These are phyloP conservation scores for Ochotona princeps DNA, from an alignment of 2,113 vertebrate species.

Conservation along the genomic window DNA sequence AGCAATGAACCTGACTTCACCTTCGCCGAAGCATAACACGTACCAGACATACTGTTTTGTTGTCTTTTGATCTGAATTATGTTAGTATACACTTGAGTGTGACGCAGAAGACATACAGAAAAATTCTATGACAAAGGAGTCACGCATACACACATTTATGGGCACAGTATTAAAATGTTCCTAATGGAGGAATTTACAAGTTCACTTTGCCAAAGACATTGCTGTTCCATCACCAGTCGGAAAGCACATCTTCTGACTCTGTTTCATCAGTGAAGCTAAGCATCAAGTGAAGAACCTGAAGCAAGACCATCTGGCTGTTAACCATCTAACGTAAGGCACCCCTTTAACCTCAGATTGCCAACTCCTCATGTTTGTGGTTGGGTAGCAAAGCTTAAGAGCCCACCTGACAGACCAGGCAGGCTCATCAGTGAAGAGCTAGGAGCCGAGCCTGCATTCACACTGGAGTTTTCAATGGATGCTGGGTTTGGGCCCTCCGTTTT, in stretches of 20 bases:
- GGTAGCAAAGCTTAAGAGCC: too few relatives aligned
- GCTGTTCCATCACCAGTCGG: not conserved
- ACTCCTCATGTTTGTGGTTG: not conserved
- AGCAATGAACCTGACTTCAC: not conserved
- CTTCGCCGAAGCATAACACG: not conserved
- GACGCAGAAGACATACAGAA: not conserved
- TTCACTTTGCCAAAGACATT: not conserved
- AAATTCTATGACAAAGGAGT: not conserved
- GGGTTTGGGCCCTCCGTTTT: too few relatives aligned
- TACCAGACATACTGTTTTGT: not conserved
- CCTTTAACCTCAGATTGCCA: not conserved
- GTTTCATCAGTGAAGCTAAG: conserved; percentile 7
- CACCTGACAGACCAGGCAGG: too few relatives aligned
- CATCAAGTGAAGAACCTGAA: not conserved
- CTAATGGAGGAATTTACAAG: not conserved
- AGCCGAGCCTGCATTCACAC: too few relatives aligned
- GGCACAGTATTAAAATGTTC: not conserved
- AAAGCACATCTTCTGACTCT: conserved; percentile 2
- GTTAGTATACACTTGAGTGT: too few relatives aligned
- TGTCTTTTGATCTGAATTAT: not conserved
- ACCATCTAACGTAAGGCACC: not conserved
- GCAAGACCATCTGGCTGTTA: not conserved
- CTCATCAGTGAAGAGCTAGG: too few relatives aligned
- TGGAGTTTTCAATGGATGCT: too few relatives aligned
- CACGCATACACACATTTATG: not conserved